Percentiles rank a stretch among this genome's conserved stretches.
Conservation (phyloP, 2,797 vertebrate species). For the Enteromius radiatus region DNA sequence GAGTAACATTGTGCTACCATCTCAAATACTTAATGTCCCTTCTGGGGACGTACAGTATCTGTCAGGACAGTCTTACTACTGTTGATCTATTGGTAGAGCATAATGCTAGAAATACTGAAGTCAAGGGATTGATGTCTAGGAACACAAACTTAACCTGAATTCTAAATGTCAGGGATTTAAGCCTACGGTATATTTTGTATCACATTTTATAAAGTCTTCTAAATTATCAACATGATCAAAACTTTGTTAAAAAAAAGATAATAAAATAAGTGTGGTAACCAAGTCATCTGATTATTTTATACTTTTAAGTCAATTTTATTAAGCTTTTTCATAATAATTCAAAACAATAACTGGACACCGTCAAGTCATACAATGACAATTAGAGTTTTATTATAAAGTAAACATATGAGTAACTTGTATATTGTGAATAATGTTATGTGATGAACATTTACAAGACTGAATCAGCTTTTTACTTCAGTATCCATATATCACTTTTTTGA, state of each 20-base stretch:
- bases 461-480: neutral
- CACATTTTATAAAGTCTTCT: neutral
- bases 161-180: neutral
- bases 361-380: neutral
- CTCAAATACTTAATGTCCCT: neutral
- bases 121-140: neutral
- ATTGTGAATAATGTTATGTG: neutral
- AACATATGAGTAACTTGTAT: neutral
- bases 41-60: neutral
- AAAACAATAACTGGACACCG: neutral
- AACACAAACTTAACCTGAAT: neutral
- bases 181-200: neutral
- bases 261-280: no score
- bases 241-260: neutral
- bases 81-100: neutral
- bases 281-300: neutral
- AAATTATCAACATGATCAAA: neutral
- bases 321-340: neutral
- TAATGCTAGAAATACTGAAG: neutral
- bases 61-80: neutral
- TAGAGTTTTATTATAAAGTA: neutral
- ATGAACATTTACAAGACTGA: neutral
- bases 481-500: neutral
- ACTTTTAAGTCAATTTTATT: neutral
- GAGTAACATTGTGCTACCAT: neutral